phyloP scores from a whole-genome alignment of 2,797 vertebrate species.

The Notolabrus celidotus region DNA sequence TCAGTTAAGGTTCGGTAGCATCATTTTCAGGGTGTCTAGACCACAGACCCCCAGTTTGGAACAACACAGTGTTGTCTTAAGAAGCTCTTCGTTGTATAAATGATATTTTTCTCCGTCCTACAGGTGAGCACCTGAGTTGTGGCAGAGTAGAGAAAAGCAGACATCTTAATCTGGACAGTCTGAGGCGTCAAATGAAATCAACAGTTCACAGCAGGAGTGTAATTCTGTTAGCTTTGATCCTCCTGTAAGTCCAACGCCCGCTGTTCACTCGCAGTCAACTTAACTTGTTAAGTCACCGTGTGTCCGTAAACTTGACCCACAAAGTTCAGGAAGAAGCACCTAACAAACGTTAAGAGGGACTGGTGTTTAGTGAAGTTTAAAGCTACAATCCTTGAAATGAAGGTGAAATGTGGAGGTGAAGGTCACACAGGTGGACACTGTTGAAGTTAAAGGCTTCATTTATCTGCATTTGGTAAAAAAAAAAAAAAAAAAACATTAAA shows the following conservation, averaged over 20 bases:
- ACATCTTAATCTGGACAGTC: constrained; percentile 17
- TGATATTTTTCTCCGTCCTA: not conserved
- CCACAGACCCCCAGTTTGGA: not conserved
- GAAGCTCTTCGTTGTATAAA: not conserved
- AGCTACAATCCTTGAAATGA: not conserved
- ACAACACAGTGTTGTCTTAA: not conserved
- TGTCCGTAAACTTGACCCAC: constrained; percentile 45
- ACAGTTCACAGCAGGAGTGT: constrained; percentile 37
- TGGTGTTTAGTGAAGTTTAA: not conserved
- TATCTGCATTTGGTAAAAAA: not conserved
- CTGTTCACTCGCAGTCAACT: constrained; percentile 21
- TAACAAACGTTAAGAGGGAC: constrained; percentile 10
- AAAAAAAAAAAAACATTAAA: too few relatives aligned
- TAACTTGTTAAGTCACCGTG: constrained; percentile 33
- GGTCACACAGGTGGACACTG: not conserved
- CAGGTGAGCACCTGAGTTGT: not conserved
- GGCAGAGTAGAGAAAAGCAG: not conserved
- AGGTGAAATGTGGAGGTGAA: not conserved
- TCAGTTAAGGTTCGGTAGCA: too few relatives aligned
- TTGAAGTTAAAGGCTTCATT: not conserved
- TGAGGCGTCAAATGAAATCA: not conserved
- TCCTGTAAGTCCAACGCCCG: not conserved
- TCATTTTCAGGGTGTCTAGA: too few relatives aligned
- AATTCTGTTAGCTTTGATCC: constrained; percentile 32
- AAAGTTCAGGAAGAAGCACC: constrained; percentile 39